Conservation (phyloP, 2,797 vertebrate species). For the Girardinus metallicus region DNA sequence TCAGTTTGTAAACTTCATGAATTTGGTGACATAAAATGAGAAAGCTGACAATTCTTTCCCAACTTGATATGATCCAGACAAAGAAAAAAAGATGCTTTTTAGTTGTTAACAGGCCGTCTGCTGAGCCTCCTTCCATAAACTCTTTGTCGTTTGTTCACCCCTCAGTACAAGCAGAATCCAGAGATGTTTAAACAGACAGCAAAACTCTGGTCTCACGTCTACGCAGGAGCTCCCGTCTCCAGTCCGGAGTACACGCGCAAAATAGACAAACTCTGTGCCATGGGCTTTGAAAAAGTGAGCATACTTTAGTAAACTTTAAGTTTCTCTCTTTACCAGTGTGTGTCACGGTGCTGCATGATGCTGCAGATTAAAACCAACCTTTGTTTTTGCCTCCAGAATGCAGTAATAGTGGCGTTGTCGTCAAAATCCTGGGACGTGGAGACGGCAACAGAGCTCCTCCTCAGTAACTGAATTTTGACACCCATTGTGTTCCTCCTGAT, state of each 20-base stretch:
- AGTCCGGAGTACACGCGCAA: constrained; percentile 98
- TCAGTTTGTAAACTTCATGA: constrained; percentile 1
- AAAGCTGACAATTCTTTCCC: background rate
- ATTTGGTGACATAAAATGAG: background rate
- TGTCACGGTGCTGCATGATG: background rate
- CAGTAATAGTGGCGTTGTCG: constrained; percentile 99
- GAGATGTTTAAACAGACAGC: constrained; percentile 99
- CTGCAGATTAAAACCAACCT: constrained; percentile 1
- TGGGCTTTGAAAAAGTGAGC: constrained; percentile 99
- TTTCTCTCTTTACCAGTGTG: background rate
- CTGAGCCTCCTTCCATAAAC: constrained; percentile 1
- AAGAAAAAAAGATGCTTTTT: background rate
- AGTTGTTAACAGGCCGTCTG: background rate
- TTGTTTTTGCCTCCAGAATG: constrained; percentile 84
- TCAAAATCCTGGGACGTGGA: constrained; percentile 99
- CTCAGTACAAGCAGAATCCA: constrained; percentile 97
- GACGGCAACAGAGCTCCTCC: constrained; percentile 96
- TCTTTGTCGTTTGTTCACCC: constrained; percentile 25
- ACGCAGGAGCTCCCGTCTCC: constrained; percentile 95
- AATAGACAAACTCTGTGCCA: constrained; percentile 99
- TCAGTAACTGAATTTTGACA: constrained; percentile 92
- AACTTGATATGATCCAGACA: constrained; percentile 2
- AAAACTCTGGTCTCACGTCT: constrained; percentile 96
- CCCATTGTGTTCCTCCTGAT: constrained; percentile 50
- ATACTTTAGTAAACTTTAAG: background rate